A percentile compares a stretch with the other conserved stretches of the same genome.
Conservation (phyloP, 2,888 invertebrate genomes). For the Dryococelus australis region DNA sequence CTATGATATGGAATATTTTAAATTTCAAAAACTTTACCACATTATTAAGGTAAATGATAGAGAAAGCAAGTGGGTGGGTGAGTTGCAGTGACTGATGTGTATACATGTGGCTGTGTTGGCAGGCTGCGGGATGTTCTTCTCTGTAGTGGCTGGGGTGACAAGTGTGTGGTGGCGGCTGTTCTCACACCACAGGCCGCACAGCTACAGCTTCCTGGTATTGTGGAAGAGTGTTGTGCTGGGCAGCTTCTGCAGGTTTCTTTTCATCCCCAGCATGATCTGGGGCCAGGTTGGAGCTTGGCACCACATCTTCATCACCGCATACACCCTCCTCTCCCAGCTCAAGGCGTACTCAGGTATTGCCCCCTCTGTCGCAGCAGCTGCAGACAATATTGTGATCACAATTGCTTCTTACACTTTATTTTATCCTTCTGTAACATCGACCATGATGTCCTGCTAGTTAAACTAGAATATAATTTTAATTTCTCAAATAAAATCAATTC, state of each 20-base stretch:
- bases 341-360: constrained; percentile 70
- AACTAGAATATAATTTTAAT: no score
- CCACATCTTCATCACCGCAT: constrained; percentile 67
- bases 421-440: no score
- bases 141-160: constrained; percentile 37
- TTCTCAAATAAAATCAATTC: no score
- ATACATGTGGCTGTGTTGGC: no score
- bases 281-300: constrained; percentile 61
- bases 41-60: no score
- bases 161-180: constrained; percentile 48
- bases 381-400: no score
- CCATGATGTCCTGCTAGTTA: no score
- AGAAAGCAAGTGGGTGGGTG: no score
- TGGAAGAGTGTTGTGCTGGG: constrained; percentile 68
- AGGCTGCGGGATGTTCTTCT: not conserved
- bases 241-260: constrained; percentile 66
- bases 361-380: constrained; percentile 6
- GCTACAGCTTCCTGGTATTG: constrained; percentile 51
- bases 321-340: constrained; percentile 69
- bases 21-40: no score
- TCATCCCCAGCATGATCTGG: constrained; percentile 72
- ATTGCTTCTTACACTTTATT: no score
- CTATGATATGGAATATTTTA: no score
- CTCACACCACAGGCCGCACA: constrained; percentile 33
- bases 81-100: no score